Base-by-base conservation (phyloP, 2,797 vertebrate species). In the Channa striata region DNA sequence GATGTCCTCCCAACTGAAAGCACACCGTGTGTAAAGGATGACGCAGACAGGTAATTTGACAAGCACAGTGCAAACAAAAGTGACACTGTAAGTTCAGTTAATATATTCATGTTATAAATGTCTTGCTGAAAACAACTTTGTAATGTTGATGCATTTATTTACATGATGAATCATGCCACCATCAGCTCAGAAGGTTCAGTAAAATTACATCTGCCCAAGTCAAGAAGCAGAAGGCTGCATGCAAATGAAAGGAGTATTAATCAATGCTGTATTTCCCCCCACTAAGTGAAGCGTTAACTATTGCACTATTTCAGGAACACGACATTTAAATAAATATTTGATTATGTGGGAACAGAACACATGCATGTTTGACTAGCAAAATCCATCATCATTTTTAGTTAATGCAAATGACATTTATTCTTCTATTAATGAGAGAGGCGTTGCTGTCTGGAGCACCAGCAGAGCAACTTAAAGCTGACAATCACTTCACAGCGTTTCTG, bases 291-390 rank as follows among this genome's bases (percentile, higher is more conserved):
- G 78, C 75, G 65, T 87, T 89, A 90, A 89, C 84, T 80, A 83
- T 87, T 63, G 63, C 56, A 61, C 88, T 87, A 83, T 84, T 90
- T 89, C 83, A 87, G 72, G 78, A 84, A 89, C 81, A 84, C 62
- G 43, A 46, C 83, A 82, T 91, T 86, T 88, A 81, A 89, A 93
- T 90, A 82, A 87, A 93, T 90, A 90, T 91, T 90, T 90, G 77
- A 91, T 90, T 79, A 82, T 23, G 61, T 52, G 56, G 66, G 59
- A 78, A 77, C 66, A 77, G 68, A 87, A 78, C 70, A 80, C 77
- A 85, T 75, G 77, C 78, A 71, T 78, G 84, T 85, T 87, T 85
- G 87, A 91, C 91, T 78, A 62, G 76, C 83, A 82, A 78, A 83
- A 89, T 91, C 81, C 84, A 91, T 92, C 89, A 84, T 51, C 62